phyloP scores from a whole-genome alignment of 2,888 invertebrate species.

The Ectemnius cavifrons region DNA sequence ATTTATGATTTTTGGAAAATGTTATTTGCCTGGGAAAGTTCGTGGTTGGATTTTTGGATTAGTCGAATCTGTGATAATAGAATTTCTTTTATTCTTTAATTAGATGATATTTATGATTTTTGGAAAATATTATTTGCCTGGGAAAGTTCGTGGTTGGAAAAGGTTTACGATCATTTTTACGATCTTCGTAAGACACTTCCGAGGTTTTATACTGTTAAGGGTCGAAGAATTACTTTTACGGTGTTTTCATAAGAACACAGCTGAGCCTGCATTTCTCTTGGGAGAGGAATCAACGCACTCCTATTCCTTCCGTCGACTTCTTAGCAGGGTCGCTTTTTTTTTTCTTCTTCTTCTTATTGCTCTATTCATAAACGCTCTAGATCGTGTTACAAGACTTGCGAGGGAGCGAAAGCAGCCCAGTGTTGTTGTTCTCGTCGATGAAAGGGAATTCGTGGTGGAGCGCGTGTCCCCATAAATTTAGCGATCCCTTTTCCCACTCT shows the following conservation, averaged over 20 bases:
- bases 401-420: constrained; percentile 10
- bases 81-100: too few species aligned
- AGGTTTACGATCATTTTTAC: too few species aligned
- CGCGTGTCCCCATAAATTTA: constrained; percentile 1
- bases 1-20: neutral
- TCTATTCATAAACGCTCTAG: constrained; percentile 29
- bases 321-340: neutral
- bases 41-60: too few species aligned
- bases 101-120: neutral
- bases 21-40: too few species aligned
- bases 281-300: constrained; percentile 1
- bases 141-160: too few species aligned
- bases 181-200: too few species aligned
- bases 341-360: constrained; percentile 5
- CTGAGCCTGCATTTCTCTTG: neutral
- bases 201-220: too few species aligned
- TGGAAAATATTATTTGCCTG: too few species aligned
- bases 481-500: neutral
- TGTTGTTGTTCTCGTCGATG: neutral
- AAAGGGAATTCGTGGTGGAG: neutral
- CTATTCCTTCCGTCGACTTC: neutral
- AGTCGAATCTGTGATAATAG: too few species aligned
- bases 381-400: constrained; percentile 37
- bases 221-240: neutral
- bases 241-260: constrained; percentile 14